Base-by-base conservation (phyloP, 2,113 vertebrate species). In the Platichthys flesus region DNA sequence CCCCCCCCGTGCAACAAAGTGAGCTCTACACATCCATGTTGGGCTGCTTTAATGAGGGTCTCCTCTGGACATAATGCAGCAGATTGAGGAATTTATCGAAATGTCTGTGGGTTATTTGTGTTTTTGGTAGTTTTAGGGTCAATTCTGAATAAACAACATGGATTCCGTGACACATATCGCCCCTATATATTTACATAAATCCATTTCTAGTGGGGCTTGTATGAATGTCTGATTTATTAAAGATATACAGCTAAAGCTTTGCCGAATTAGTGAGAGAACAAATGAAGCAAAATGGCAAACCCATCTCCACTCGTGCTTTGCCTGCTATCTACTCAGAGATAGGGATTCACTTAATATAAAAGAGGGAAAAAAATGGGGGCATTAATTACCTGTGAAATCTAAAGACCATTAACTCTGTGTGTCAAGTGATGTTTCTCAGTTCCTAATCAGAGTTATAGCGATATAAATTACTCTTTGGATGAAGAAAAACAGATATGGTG, bases 401-500 rank as follows among this genome's bases (percentile, higher is more conserved):
- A 88, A 91, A 92, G 84, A 92, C 91, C 78, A 89, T 90, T 91
- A 91, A 90, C 89, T 91, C 89, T 90, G 83, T 88, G 86, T 93
- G 91, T 92, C 88, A 91, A 88, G 87, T 89, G 87, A 86, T 91
- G 91, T 92, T 91, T 91, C 91, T 88, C 83, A 82, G 68, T 77
- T 89, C 66, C 83, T 90, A 89, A 91, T 92, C 90, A 89, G 83
- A 88, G 82, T 90, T 91, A 85, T 84, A 85, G 79, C 76, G 85
- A 90, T 90, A 91, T 75, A 90, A 91, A 91, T 83, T 37, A 89
- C 83, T 79, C 68, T 72, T 82, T 82, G 85, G 86, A 85, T 87
- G 68, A 83, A 83, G 79, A 57, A 77, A 90, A 89, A 84, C 77
- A 82, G 88, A 90, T 90, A 87, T 62, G 72, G 67, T 58, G 67